Percentiles rank a stretch among this genome's conserved stretches.
Conservation (phyloP, 2,113 vertebrate species). For the Erythrolamprus reginae region DNA sequence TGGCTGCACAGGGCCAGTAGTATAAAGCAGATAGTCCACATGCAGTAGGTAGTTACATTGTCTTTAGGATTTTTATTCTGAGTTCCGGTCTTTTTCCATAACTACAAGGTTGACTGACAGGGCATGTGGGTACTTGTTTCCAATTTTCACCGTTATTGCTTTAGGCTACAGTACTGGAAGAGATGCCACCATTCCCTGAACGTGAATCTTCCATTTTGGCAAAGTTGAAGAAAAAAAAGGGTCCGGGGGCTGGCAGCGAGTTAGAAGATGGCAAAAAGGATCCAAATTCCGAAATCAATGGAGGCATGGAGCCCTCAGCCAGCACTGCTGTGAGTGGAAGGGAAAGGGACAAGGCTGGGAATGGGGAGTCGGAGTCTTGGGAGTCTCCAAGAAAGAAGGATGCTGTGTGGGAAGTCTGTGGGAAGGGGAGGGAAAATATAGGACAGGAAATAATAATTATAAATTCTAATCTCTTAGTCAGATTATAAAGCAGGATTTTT, state of each 20-base stretch:
- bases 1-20: not conserved
- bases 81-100: not conserved
- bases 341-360: not conserved
- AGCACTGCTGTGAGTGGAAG: constrained; percentile 80
- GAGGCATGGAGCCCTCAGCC: constrained; percentile 75
- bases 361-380: no score
- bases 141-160: not conserved
- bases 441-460: not conserved
- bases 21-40: not conserved
- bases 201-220: constrained; percentile 89
- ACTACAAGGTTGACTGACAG: not conserved
- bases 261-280: constrained; percentile 85
- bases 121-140: not conserved
- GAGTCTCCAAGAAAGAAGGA: not conserved
- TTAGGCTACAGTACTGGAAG: constrained; percentile 89
- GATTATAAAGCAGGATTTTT: not conserved
- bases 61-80: not conserved
- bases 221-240: constrained; percentile 92
- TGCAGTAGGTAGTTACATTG: not conserved
- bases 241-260: constrained; percentile 79
- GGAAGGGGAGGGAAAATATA: not conserved
- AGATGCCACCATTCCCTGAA: constrained; percentile 93
- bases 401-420: not conserved
- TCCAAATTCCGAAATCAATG: constrained; percentile 78
- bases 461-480: not conserved